A percentile compares a stretch with the other conserved stretches of the same genome.
These are phyloP conservation scores for Pelodiscus sinensis DNA, from an alignment of 2,113 vertebrate genomes.

Conservation along the genomic window DNA sequence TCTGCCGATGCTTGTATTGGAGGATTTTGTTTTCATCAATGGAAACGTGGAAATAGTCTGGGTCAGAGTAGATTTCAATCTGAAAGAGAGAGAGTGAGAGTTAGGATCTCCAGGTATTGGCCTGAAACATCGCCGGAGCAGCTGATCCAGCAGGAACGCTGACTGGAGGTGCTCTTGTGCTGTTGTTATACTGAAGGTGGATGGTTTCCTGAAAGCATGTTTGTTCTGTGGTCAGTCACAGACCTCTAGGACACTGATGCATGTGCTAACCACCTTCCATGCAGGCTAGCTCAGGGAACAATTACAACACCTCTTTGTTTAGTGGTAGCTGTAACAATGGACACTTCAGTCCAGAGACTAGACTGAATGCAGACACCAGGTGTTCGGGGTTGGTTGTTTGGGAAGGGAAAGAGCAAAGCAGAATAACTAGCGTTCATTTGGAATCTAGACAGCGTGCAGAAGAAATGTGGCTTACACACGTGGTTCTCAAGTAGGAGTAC, in stretches of 20 bases:
- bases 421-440: neutral
- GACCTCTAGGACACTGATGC: neutral
- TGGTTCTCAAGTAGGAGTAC: no score
- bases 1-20: conserved; percentile 79
- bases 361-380: neutral
- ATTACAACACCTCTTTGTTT: neutral
- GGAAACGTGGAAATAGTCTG: conserved; percentile 81
- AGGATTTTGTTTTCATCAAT: conserved; percentile 78
- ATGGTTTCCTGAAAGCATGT: neutral
- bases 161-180: neutral
- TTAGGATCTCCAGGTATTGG: neutral
- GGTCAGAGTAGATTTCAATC: conserved; percentile 84
- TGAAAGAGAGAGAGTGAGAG: conserved; percentile 51
- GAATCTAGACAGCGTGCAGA: neutral
- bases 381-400: neutral
- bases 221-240: neutral
- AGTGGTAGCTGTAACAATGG: neutral
- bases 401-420: neutral
- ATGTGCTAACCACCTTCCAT: neutral
- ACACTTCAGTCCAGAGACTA: neutral
- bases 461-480: neutral
- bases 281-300: neutral
- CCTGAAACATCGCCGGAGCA: rapidly evolving
- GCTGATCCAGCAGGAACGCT: neutral
- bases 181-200: neutral